Base-by-base conservation (phyloP, 2,797 vertebrate species). In the Vultur gryphus region DNA sequence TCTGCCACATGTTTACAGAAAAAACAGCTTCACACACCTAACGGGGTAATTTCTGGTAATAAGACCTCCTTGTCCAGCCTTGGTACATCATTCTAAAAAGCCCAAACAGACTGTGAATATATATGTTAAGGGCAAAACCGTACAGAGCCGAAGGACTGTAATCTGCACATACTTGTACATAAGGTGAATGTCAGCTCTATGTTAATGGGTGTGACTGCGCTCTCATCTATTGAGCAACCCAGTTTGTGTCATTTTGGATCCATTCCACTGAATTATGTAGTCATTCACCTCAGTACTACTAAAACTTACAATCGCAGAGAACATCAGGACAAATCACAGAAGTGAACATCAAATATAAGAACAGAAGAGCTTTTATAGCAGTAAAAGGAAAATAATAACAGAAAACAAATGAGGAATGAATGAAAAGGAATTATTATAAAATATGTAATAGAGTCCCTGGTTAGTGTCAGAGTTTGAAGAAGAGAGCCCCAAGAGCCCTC, bases 161-260 rank as follows among this genome's bases (percentile, higher is more conserved):
- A 87, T 81, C 29, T 71, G 84, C 91, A 81, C 0, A 2, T 76
- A 71, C 44, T 89, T 43, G 46, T 83, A 90, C 85, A 52, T 41
- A 81, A 91, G 52, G 49, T 90, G 73, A 95, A 62, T 72, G 79
- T 92, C 94, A 97, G 70, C 69, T 95, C 90, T 37, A 21, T 90
- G 89, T 82, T 90, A 96, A 89, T 4, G 61, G 39, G 17, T 35
- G 43, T 51, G 89, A 78, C 17, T 54, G 81, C 44, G 83, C 59
- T 84, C 72, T 90, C 95, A 66, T 69, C 77, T 93, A 57, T 46
- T 92, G 87, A 97, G 96, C 61, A 89, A n/a, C 23, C 41, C 72
- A n/a, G 49, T 31, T 79, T 90, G 72, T 75, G 66, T 58, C 51
- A 23, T 71, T 92, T 69, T 82, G 92, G 95, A 95, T 93, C 61